Evolutionary conservation across 1,140 invertebrate genomes (phyloP), one percentile per base, ranked within the genome.

Genomic region (Drosophila tropicalis): DNA sequence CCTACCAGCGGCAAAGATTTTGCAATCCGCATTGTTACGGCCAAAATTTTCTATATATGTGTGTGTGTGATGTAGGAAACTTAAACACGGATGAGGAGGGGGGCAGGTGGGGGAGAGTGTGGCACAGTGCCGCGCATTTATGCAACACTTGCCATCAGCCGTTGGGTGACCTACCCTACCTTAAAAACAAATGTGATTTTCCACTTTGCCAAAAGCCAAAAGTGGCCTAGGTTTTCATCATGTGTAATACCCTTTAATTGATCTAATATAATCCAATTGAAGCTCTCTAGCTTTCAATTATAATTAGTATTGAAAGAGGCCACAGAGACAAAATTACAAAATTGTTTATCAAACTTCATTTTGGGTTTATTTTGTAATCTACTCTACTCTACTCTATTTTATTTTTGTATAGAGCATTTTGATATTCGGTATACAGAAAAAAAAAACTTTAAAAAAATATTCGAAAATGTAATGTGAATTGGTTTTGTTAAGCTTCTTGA

Each of bases 101-200:
- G 17, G 55, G 2, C 9, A 3, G 34, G 3, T 10, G 34, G 9
- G 32, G 9, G 32, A 36, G n/a, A n/a, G n/a, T 15, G 72, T 36
- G 32, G 56, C 64, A 61, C 51, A 62, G 40, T 51, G 62, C 44
- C 44, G 66, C 62, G 67, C 83, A 76, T 87, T 86, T 86, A 86
- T 86, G 82, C 82, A 86, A 86, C 79, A 79, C 54, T 67, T 56
- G 72, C 22, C 25, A 41, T n/a, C 25, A 32, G 58, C 58, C 56
- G 56, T 54, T 55, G 40, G 64, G 57, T 29, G 57, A 56, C 29
- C 13, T 12, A 13, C 34, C 15, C 13, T 39, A 44, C 19, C 40
- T 17, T 5, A 29, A 29, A 29, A 29, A 29, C 29, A 29, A 29
- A 29, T 29, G 29, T 29, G 29, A 29, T 22, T 51, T 51, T 19